Evolutionary conservation across 2,113 vertebrate species (phyloP).

Genomic region (Calcarius ornatus): DNA sequence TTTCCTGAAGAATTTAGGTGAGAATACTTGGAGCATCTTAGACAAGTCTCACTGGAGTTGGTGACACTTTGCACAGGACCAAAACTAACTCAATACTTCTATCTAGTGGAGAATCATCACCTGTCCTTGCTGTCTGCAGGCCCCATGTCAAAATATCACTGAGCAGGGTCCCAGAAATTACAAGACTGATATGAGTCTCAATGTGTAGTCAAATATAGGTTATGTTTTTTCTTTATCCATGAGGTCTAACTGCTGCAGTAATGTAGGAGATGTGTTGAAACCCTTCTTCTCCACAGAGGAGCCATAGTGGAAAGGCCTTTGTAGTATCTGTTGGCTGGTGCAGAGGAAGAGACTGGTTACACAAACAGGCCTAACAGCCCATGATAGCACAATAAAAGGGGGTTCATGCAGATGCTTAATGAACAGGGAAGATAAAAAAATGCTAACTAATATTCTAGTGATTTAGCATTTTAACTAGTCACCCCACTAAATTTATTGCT

Average conservation of each 20-base stretch:
- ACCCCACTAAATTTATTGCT: neutral
- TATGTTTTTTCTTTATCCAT: neutral
- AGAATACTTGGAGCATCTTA: neutral
- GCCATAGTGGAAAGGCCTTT: neutral
- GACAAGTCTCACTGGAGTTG: neutral
- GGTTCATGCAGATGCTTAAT: rapidly evolving
- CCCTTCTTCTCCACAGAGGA: neutral
- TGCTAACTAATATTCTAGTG: no score
- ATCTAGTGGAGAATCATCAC: no score
- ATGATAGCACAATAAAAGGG: no score
- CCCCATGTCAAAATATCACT: neutral
- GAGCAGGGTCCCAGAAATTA: neutral
- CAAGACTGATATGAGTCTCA: neutral
- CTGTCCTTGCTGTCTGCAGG: neutral
- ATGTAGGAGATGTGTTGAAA: neutral
- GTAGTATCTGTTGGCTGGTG: neutral
- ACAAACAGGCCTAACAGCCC: neutral
- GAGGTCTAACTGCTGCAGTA: neutral
- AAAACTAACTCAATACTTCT: neutral
- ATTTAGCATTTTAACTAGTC: no score
- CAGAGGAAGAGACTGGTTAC: neutral
- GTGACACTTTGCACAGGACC: neutral
- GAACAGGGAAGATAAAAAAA: neutral
- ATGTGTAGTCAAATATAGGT: neutral
- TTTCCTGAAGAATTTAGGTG: neutral